Conservation (phyloP, 1,140 invertebrate species). For the Hycleus cichorii region DNA sequence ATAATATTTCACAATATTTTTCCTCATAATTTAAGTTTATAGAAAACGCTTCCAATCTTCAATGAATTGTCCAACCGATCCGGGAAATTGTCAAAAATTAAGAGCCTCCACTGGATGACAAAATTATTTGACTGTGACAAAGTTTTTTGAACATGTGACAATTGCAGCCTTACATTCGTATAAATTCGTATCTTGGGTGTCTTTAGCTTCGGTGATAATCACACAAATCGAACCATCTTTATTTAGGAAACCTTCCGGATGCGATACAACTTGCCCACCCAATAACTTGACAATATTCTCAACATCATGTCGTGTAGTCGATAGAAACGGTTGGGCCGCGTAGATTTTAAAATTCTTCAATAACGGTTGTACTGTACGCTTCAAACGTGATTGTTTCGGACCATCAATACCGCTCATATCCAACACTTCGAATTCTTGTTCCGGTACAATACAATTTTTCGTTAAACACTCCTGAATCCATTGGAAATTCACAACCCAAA, state of each 20-base stretch:
- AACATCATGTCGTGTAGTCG: constrained; percentile 25
- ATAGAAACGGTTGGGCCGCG: constrained; percentile 26
- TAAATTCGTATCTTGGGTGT: constrained; percentile 28
- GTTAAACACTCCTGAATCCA: constrained; percentile 36
- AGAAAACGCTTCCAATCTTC: too few species aligned
- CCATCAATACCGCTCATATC: constrained; percentile 31
- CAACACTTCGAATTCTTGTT: constrained; percentile 36
- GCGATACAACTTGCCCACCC: constrained; percentile 25
- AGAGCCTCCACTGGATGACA: too few species aligned
- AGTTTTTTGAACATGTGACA: too few species aligned
- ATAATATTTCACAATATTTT: too few species aligned
- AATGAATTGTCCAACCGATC: too few species aligned
- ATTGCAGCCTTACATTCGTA: constrained; percentile 31
- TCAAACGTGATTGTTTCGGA: constrained; percentile 30
- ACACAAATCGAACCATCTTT: constrained; percentile 25
- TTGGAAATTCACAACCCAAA: constrained; percentile 35
- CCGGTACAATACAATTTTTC: constrained; percentile 30
- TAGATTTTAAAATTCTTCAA: constrained; percentile 33
- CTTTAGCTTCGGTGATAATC: constrained; percentile 30
- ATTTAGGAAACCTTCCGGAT: constrained; percentile 21
- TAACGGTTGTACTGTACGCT: constrained; percentile 21
- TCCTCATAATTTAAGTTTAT: too few species aligned
- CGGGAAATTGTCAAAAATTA: too few species aligned
- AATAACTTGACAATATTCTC: constrained; percentile 25
- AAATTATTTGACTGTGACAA: too few species aligned